Percentiles rank a stretch among this genome's conserved stretches.
Conservation (phyloP, 2,888 invertebrate genomes). For the Melanophora roralis region DNA sequence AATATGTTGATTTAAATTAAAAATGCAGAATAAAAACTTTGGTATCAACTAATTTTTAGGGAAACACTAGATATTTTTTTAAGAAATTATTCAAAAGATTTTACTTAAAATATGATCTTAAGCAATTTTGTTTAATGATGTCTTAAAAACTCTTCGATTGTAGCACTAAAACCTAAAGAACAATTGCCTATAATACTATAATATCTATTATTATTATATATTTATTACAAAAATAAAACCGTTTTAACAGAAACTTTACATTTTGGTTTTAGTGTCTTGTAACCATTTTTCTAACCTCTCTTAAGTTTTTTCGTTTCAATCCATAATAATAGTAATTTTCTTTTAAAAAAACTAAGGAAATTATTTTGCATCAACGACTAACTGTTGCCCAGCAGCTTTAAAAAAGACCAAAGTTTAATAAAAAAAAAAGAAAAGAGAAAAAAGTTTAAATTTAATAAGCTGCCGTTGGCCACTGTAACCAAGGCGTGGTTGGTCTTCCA, state of each 20-base stretch:
- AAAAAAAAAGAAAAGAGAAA: constrained; percentile 3
- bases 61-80: too few species aligned
- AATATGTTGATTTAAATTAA: too few species aligned
- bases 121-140: too few species aligned
- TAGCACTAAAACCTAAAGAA: too few species aligned
- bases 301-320: constrained; percentile 35
- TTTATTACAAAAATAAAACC: too few species aligned
- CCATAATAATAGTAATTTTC: constrained; percentile 58
- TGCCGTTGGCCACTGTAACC: constrained; percentile 68
- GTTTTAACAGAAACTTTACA: constrained; percentile 26
- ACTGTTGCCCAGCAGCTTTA: constrained; percentile 61
- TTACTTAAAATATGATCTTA: too few species aligned
- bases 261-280: constrained; percentile 52
- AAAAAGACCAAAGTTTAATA: constrained; percentile 2
- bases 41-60: too few species aligned
- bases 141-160: too few species aligned
- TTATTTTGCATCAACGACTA: constrained; percentile 37
- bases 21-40: too few species aligned
- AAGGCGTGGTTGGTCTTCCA: constrained; percentile 65
- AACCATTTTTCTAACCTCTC: constrained; percentile 40
- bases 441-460: constrained; percentile 61
- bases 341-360: constrained; percentile 35
- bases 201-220: too few species aligned
- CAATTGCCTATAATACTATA: too few species aligned
- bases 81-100: too few species aligned